Evolutionary conservation across 1,140 invertebrate genomes (phyloP).

Genomic region (Trinorchestia longiramus): DNA sequence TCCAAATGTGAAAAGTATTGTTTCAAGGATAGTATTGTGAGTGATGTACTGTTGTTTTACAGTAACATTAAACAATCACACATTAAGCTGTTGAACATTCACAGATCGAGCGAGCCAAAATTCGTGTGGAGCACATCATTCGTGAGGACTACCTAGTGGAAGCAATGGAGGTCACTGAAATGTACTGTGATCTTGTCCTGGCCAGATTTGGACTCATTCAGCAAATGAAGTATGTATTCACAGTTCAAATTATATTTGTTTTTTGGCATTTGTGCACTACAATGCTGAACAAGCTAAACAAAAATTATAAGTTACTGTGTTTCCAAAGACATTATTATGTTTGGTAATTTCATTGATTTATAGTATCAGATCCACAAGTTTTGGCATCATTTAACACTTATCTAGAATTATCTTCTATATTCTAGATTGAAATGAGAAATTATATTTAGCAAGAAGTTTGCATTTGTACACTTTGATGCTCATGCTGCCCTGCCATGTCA

Average conservation of each 20-base stretch:
- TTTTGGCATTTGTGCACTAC: too few species aligned
- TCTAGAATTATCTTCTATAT: too few species aligned
- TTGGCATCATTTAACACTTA: too few species aligned
- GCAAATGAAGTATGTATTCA: slow-evolving; percentile 87
- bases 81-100: not conserved
- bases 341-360: too few species aligned
- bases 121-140: slow-evolving; percentile 98
- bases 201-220: slow-evolving; percentile 94
- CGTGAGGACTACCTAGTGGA: slow-evolving; percentile 99
- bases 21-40: not conserved
- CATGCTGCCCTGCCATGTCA: too few species aligned
- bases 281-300: too few species aligned
- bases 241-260: slow-evolving; percentile 44
- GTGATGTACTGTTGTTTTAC: not conserved
- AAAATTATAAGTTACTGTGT: not conserved
- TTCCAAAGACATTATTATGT: not conserved
- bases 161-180: slow-evolving; percentile 98
- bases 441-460: too few species aligned
- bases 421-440: too few species aligned
- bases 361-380: too few species aligned
- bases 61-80: not conserved
- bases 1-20: not conserved
- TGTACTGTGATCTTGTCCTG: slow-evolving; percentile 98
- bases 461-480: too few species aligned
- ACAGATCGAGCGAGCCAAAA: slow-evolving; percentile 79